Base-by-base conservation (phyloP, 2,888 invertebrate genomes). In the Dolichomitus sp. region DNA sequence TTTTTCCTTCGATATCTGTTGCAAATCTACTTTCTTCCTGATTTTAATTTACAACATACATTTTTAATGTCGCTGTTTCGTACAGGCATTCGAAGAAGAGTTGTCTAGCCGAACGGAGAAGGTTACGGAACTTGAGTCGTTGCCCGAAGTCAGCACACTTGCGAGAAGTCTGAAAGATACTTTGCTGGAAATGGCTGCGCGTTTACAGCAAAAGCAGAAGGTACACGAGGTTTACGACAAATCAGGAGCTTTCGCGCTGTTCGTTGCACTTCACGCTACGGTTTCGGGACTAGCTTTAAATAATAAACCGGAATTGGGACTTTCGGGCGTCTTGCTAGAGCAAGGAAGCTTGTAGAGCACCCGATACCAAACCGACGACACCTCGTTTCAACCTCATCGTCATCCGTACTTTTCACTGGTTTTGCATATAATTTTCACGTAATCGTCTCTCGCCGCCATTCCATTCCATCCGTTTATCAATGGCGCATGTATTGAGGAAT, bases 141-240 rank as follows among this genome's bases (percentile, higher is more conserved):
- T 93, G 84, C 89, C 91, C 59, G 93, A 93, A 88, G 89, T 93
- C 37, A 88, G 88, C 80, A 85, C 69, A 50, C 84, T 92, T 84
- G 93, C 93, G 59, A 90, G 80, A 61, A 89, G 85, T 66, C 79
- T 93, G 81, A 92, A 90, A 85, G 88, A 89, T 74, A 91, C 91
- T 50, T 83, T 93, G 68, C 66, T 90, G 86, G 91, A 92, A 52
- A 86, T 91, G 83, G 84, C 88, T 63, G 87, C 85, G 74, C 89
- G 88, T 69, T 86, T 93, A 76, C 87, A 87, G 85, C 87, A 89
- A 87, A 91, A 90, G 91, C 92, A 93, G 91, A 92, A 93, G 93
- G 93, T 93, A 93, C 88, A 90, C 89, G 85, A 88, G 88, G 87
- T 87, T 91, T 91, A 88, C 90, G 89, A 91, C 88, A 92, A 89